These are phyloP conservation scores for Zophobas atratus DNA, from an alignment of 1,140 invertebrate genomes.

Conservation along the genomic window DNA sequence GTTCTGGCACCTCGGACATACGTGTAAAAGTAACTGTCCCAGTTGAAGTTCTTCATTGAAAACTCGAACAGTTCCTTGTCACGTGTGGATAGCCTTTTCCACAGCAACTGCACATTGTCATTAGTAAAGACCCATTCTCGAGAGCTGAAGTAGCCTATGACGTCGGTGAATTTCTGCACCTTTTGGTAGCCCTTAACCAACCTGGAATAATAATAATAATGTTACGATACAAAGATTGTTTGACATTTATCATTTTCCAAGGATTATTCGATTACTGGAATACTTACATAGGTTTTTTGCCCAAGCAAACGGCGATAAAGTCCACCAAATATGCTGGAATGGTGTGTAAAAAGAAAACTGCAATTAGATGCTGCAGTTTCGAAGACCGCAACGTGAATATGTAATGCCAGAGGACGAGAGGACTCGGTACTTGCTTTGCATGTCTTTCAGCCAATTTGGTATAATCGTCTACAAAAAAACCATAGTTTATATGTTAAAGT, in stretches of 20 bases:
- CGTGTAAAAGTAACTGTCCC: slow-evolving; percentile 74
- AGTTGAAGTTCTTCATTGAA: slow-evolving; percentile 72
- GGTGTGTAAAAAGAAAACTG: slow-evolving; percentile 41
- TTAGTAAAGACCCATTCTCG: slow-evolving; percentile 83
- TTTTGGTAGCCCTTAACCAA: slow-evolving; percentile 83
- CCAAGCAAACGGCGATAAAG: slow-evolving; percentile 41
- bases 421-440: slow-evolving; percentile 51
- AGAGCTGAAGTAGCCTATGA: slow-evolving; percentile 81
- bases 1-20: slow-evolving; percentile 73
- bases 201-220: slow-evolving; percentile 68
- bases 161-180: slow-evolving; percentile 80
- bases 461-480: slow-evolving; percentile 56
- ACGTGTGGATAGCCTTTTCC: slow-evolving; percentile 72
- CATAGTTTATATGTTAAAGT: too few species aligned
- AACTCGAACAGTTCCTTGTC: slow-evolving; percentile 77
- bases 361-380: slow-evolving; percentile 6
- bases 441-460: slow-evolving; percentile 48
- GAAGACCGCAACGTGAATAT: slow-evolving; percentile 24
- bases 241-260: not conserved
- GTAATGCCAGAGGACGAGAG: slow-evolving; percentile 16
- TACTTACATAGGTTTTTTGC: slow-evolving; percentile 45
- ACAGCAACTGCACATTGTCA: slow-evolving; percentile 76
- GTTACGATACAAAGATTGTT: not conserved
- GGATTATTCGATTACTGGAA: too few species aligned
- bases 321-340: slow-evolving; percentile 33